Conservation (phyloP, 2,888 invertebrate species). For the Sphaerophoria rueppellii region DNA sequence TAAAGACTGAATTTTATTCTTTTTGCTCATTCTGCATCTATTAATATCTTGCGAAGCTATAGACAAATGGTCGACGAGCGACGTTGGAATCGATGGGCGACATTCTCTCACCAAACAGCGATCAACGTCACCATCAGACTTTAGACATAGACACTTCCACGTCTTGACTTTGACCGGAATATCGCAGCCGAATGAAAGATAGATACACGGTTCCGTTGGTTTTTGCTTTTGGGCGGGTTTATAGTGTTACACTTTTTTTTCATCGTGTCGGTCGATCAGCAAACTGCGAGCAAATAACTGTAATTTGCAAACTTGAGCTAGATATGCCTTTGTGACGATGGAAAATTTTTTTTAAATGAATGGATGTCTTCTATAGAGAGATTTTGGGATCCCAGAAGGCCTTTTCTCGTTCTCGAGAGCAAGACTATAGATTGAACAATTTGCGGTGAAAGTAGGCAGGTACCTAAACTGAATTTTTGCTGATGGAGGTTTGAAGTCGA, state of each 20-base stretch:
- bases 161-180: background rate
- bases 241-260: conserved; percentile 49
- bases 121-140: background rate
- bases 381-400: background rate
- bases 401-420: background rate
- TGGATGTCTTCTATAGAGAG: background rate
- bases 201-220: conserved; percentile 25
- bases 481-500: background rate
- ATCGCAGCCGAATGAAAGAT: background rate
- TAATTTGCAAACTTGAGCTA: conserved; percentile 48
- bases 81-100: conserved; percentile 54
- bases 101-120: conserved; percentile 40
- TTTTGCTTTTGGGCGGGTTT: conserved; percentile 50
- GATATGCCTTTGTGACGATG: conserved; percentile 6
- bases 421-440: conserved; percentile 10
- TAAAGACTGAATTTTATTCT: conserved; percentile 18
- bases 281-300: conserved; percentile 53
- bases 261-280: background rate
- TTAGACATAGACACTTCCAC: background rate
- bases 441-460: conserved; percentile 31
- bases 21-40: conserved; percentile 19
- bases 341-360: background rate
- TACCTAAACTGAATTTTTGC: background rate
- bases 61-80: conserved; percentile 38
- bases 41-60: conserved; percentile 29